A percentile compares a stretch with the other conserved stretches of the same genome.
These are phyloP conservation scores for Dinoponera quadriceps DNA, from an alignment of 1,140 invertebrate genomes.

Conservation along the genomic window DNA sequence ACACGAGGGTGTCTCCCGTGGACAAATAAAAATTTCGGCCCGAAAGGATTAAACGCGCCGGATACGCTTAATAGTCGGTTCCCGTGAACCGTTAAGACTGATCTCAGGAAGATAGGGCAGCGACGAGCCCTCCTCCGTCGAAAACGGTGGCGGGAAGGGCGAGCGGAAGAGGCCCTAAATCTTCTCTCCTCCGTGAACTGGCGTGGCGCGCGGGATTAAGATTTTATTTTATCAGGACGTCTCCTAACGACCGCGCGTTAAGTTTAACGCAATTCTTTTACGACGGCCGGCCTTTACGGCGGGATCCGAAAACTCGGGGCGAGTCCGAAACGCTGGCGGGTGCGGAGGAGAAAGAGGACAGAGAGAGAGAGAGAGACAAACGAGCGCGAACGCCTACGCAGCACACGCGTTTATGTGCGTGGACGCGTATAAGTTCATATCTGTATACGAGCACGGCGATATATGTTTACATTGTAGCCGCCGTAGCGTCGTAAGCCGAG, in stretches of 20 bases:
- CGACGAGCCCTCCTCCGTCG: neutral
- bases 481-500: slow-evolving; percentile 41
- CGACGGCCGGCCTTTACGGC: slow-evolving; percentile 72
- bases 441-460: neutral
- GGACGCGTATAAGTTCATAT: slow-evolving; percentile 54
- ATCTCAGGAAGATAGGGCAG: slow-evolving; percentile 39
- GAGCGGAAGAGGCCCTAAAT: slow-evolving; percentile 74
- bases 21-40: slow-evolving; percentile 48
- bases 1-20: neutral
- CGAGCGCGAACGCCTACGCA: no score
- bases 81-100: slow-evolving; percentile 61
- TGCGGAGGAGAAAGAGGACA: no score
- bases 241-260: slow-evolving; percentile 72
- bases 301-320: slow-evolving; percentile 75
- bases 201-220: slow-evolving; percentile 75
- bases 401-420: slow-evolving; percentile 39
- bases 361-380: no score
- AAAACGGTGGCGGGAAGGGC: slow-evolving; percentile 5
- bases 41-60: slow-evolving; percentile 47
- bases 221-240: slow-evolving; percentile 82
- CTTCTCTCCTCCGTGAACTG: no score
- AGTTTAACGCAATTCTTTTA: slow-evolving; percentile 82
- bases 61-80: slow-evolving; percentile 65
- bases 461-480: slow-evolving; percentile 60
- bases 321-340: neutral